Percentiles rank a stretch among this genome's conserved stretches.
These are phyloP conservation scores for Telmatherina bonti DNA, from an alignment of 2,797 vertebrate genomes.

Conservation along the genomic window DNA sequence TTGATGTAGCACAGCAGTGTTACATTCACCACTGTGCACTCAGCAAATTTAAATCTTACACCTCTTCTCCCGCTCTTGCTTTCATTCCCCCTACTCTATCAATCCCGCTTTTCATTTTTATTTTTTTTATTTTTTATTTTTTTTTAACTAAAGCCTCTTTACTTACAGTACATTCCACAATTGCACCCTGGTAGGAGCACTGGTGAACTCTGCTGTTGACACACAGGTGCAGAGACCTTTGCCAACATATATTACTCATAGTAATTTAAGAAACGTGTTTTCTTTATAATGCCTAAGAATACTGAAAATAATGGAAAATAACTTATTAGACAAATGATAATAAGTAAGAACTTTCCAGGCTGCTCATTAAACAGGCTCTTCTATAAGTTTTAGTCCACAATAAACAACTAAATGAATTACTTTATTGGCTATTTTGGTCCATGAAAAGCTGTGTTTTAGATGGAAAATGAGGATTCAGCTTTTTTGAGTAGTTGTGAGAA, in stretches of 20 bases:
- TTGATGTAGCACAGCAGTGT: slow-evolving; percentile 41
- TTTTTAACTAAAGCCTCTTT: slow-evolving; percentile 3
- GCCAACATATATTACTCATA: background rate
- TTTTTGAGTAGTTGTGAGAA: no score
- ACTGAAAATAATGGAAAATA: no score
- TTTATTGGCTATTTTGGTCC: no score
- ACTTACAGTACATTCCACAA: slow-evolving; percentile 34
- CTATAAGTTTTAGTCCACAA: no score
- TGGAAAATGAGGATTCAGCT: no score
- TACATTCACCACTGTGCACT: slow-evolving; percentile 65
- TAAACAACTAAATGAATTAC: no score
- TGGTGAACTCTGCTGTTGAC: slow-evolving; percentile 4
- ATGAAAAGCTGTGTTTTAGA: no score
- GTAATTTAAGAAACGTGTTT: background rate
- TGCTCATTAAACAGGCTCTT: no score
- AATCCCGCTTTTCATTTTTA: slow-evolving; percentile 20
- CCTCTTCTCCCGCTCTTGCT: slow-evolving; percentile 26
- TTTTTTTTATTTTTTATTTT: slow-evolving; percentile 16
- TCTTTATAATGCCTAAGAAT: background rate
- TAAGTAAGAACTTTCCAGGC: no score
- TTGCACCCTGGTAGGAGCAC: background rate
- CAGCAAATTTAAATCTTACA: slow-evolving; percentile 49
- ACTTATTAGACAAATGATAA: no score
- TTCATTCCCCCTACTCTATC: slow-evolving; percentile 45
- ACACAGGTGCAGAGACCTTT: background rate